Evolutionary conservation across 2,797 vertebrate species (phyloP), one percentile per base, ranked within the genome.

Genomic region (Euthynnus affinis): DNA sequence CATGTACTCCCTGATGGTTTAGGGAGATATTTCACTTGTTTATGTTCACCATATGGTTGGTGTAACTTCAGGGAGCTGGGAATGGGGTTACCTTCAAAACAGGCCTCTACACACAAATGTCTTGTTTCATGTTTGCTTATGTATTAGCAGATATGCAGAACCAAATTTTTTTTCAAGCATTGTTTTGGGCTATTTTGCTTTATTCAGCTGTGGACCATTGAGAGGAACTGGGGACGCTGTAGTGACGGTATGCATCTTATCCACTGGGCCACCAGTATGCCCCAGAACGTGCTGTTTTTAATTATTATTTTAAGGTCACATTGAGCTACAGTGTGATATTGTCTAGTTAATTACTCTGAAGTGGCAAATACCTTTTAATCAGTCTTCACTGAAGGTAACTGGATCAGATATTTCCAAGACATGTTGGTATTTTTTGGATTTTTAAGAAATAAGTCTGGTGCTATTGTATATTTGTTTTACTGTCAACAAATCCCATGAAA

Each of bases 1-100:
- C 83, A 42, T 4, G 40, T 42, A 64, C 72, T 91, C 88, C 87
- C 91, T 2, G 5, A 32, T 78, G 87, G 67, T 67, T 84, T 34
- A 59, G 63, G 74, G 65, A 72, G 77, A 89, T 86, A 87, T 88
- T 86, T 80, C 56, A 59, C 78, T 82, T 83, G 83, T 91, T 91
- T 86, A 91, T 88, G 81, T 87, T 75, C 78, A 76, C 88, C 90
- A 92, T 93, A 92, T 92, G 92, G 83, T 78, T 63, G 42, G 44
- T 68, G 66, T 58, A 71, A 58, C 64, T 58, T 88, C 71, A 20
- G 87, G 70, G 77, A 82, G 34, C n/a, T 23, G 44, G 74, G 82
- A 81, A 90, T 68, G 70, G 70, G 71, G 81, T 90, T 87, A 86
- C 87, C 79, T 89, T 90, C 80, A 85, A 78, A 83, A 48, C 18